Evolutionary conservation across 2,113 vertebrate genomes (phyloP).

Genomic region (Todiramphus saurophagus): DNA sequence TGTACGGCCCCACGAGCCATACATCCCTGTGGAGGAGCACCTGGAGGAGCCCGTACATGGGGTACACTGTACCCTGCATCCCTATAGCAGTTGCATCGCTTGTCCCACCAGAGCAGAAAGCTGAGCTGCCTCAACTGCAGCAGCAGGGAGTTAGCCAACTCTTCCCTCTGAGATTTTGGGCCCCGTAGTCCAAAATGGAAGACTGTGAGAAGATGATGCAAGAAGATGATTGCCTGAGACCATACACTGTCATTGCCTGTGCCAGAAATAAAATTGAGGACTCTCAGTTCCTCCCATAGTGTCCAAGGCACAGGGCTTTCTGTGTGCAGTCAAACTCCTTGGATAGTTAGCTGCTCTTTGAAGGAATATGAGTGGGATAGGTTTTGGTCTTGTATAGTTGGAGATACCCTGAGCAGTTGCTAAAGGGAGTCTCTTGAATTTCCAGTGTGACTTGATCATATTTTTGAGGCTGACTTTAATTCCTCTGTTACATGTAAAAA

Average conservation of each 20-base stretch:
- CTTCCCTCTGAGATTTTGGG: not conserved
- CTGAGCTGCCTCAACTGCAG: not conserved
- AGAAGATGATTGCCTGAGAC: not conserved
- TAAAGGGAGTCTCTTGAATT: not conserved
- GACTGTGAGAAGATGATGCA: not conserved
- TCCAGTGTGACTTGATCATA: not conserved
- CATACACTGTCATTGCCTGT: not conserved
- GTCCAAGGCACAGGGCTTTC: not conserved
- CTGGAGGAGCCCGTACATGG: rapidly evolving
- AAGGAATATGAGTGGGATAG: not conserved
- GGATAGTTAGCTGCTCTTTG: not conserved
- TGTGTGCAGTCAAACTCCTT: not conserved
- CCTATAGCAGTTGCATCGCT: rapidly evolving
- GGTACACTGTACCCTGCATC: not conserved
- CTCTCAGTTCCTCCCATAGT: not conserved
- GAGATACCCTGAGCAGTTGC: not conserved
- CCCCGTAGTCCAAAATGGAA: not conserved
- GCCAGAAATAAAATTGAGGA: not conserved
- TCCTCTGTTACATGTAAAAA: not conserved
- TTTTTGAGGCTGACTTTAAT: not conserved
- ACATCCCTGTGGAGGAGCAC: rapidly evolving
- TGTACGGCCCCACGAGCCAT: rapidly evolving
- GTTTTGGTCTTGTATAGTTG: not conserved
- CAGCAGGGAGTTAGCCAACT: not conserved
- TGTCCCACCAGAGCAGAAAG: not conserved